Base-by-base conservation (phyloP, 2,113 vertebrate species). In the Acanthochromis polyacanthus region DNA sequence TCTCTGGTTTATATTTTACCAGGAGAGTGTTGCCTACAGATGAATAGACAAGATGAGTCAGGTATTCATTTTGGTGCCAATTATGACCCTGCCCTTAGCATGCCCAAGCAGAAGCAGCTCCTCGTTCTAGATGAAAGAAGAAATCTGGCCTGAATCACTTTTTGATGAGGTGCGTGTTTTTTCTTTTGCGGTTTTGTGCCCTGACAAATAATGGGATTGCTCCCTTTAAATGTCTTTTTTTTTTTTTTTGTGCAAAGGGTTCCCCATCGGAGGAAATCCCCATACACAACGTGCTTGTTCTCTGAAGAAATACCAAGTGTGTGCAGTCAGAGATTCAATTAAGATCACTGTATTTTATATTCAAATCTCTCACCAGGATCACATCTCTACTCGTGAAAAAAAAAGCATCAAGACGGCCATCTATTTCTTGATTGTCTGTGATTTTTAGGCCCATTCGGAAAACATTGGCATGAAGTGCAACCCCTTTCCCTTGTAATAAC, bases 21-120 rank as follows among this genome's bases (percentile, higher is more conserved):
- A 30, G 38, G 4, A 66, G 52, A 60, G 50, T 68, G 66, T 77
- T 40, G 8, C 32, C 14, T 16, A 5, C 6, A 11, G 1, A 30
- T 36, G 23, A 4, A 25, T 5, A 14, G 64, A 69, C 84, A 67
- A 71, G 82, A 83, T 68, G 71, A 64, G 43, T 84, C 76, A 84
- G 73, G 80, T 71, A 59, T 65, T 60, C 0, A 55, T 69, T 60
- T 66, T 57, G 1, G 10, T 40, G 43, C 56, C 14, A 67, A n/a
- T 25, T 1, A 52, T 70, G 70, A 59, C 58, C 58, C 50, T 15
- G 30, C 69, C 52, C 43, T 63, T 8, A 40, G 23, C 90, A 23
- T 75, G 86, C 55, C 5, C 4, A 50, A 80, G 84, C 82, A 81
- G 50, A 56, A 45, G 45, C 69, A 17, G 50, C 46, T 43, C 56